Conservation (phyloP, 2,797 vertebrate species). For the Mormyrops attenuatus region DNA sequence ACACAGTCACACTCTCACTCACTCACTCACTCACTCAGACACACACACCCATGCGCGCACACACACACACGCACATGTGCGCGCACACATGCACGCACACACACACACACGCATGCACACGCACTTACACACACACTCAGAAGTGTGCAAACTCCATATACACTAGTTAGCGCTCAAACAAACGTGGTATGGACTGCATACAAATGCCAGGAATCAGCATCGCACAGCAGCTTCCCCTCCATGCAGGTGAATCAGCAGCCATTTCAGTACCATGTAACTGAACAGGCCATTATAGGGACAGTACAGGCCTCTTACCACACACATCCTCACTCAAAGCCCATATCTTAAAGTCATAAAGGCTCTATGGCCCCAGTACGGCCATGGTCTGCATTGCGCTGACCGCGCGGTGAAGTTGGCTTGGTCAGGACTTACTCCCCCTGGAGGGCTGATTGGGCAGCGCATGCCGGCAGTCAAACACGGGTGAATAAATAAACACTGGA, state of each 20-base stretch:
- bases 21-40: slow-evolving; percentile 7
- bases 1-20: slow-evolving; percentile 10
- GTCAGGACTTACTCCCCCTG: slow-evolving; percentile 61
- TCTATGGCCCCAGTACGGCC: slow-evolving; percentile 38
- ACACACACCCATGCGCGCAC: neutral
- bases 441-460: slow-evolving; percentile 78
- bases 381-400: neutral
- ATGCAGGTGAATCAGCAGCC: neutral
- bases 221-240: neutral
- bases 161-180: neutral
- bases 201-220: neutral
- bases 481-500: slow-evolving; percentile 86
- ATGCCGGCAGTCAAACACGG: slow-evolving; percentile 79
- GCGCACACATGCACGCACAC: neutral
- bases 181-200: neutral
- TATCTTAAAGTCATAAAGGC: neutral
- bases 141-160: neutral
- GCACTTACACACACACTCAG: neutral
- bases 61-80: neutral
- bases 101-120: neutral
- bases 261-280: neutral
- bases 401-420: slow-evolving; percentile 51
- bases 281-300: neutral
- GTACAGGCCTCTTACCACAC: neutral
- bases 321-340: neutral